A percentile compares a stretch with the other conserved stretches of the same genome.
phyloP scores from a whole-genome alignment of 1,140 invertebrate species.

The Lordiphosa clarofinis region DNA sequence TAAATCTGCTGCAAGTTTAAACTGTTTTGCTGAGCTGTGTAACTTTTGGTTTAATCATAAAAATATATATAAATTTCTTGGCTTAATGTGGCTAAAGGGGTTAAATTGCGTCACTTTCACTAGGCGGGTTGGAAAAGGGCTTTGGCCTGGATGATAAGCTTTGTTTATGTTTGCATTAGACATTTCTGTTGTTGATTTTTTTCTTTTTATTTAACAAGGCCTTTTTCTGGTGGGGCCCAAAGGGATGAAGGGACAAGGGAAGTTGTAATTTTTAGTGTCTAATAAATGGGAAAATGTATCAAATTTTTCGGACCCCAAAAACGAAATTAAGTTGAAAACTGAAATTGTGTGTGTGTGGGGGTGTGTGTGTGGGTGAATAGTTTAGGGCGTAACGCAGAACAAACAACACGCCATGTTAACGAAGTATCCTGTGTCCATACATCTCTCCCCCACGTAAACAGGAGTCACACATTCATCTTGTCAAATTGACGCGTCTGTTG shows the following conservation, averaged over 20 bases:
- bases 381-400: slow-evolving; percentile 10
- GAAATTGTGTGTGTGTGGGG: background rate
- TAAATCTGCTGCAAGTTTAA: slow-evolving; percentile 26
- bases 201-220: slow-evolving; percentile 47
- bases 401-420: background rate
- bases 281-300: slow-evolving; percentile 53
- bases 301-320: slow-evolving; percentile 35
- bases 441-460: slow-evolving; percentile 73
- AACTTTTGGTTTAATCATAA: slow-evolving; percentile 9
- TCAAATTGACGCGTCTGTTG: slow-evolving; percentile 96
- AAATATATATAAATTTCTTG: slow-evolving; percentile 34
- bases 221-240: slow-evolving; percentile 23
- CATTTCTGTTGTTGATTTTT: slow-evolving; percentile 21
- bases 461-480: slow-evolving; percentile 93
- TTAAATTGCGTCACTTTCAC: slow-evolving; percentile 42
- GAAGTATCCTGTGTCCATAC: slow-evolving; percentile 5
- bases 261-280: slow-evolving; percentile 54
- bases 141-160: slow-evolving; percentile 50
- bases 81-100: slow-evolving; percentile 27
- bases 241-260: slow-evolving; percentile 14
- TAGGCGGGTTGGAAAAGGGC: background rate
- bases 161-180: slow-evolving; percentile 68
- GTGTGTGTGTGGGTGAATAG: background rate
- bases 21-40: slow-evolving; percentile 7
- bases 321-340: slow-evolving; percentile 29